Percentiles rank a stretch among this genome's conserved stretches.
Conservation (phyloP, 2,888 invertebrate species). For the Drosophila meridionalis region DNA sequence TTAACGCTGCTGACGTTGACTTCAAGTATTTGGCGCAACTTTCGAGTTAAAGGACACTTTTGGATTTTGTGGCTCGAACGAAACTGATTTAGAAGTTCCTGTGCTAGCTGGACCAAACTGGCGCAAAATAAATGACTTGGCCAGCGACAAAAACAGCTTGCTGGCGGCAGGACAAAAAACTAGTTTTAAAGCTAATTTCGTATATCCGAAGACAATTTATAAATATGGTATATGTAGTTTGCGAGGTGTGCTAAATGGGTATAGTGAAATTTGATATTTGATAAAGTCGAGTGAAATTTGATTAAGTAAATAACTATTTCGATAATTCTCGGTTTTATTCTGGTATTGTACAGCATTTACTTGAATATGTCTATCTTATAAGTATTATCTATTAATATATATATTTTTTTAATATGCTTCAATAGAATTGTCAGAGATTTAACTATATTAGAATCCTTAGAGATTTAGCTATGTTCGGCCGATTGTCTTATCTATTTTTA, state of each 20-base stretch:
- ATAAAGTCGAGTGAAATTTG: too few relatives aligned
- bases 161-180: constrained; percentile 9
- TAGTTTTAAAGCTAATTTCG: neutral
- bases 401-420: too few relatives aligned
- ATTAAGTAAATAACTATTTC: too few relatives aligned
- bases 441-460: too few relatives aligned
- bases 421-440: too few relatives aligned
- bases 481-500: too few relatives aligned
- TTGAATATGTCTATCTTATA: too few relatives aligned
- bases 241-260: neutral
- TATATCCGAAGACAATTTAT: neutral
- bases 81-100: constrained; percentile 55
- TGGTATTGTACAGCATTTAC: too few relatives aligned
- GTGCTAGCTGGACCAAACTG: constrained; percentile 24
- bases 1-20: constrained; percentile 40
- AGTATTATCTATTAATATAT: too few relatives aligned
- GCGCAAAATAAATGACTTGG: constrained; percentile 33
- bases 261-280: neutral
- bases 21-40: constrained; percentile 58
- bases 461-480: too few relatives aligned
- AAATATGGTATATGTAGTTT: neutral
- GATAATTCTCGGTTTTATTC: too few relatives aligned
- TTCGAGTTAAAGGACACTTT: constrained; percentile 56
- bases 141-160: constrained; percentile 17
- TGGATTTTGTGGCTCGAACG: constrained; percentile 40